Evolutionary conservation across 2,113 vertebrate genomes (phyloP), one percentile per base, ranked within the genome.

Genomic region (Psittacula cyanocephala): DNA sequence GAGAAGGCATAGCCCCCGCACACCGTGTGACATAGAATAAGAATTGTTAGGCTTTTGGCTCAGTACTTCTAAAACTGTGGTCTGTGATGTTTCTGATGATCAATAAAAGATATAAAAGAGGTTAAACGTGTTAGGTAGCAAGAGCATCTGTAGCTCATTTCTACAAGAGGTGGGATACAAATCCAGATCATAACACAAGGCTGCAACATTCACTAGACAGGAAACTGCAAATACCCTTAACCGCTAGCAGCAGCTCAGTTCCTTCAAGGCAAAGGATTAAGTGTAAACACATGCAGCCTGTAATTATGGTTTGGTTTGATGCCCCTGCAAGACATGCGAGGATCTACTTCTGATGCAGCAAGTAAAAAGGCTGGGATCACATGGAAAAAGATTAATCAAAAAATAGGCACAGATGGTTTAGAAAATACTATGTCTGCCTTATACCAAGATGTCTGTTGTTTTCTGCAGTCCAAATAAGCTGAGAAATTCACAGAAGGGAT

Each of bases 191-290:
- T 33, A 81, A 64, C 2, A 17, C 0, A 0, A 86, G 53, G 12
- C 37, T 65, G n/a, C 49, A 49, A 33, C 0, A 0, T n/a, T 64
- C 53, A 44, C 41, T 55, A 60, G 37, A 50, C 0, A 0, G 17
- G 16, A 29, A 91, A 71, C 35, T 64, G 62, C 46, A 63, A 70
- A 77, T 5, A 59, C 20, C 46, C 47, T 81, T 17, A 49, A 71
- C 31, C 27, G 17, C 19, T 11, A 87, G 27, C 31, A 78, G 79
- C 25, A 85, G 27, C 24, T 79, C 63, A 29, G 67, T 5, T 85
- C 70, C 47, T 87, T 89, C 47, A 59, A 82, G 62, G 62, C 27
- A 85, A 81, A 67, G 20, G 9, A 4, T 74, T 75, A 84, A 60
- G 57, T 37, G 64, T 23, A 55, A 91, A 89, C 47, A 78, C 43